Evolutionary conservation across 2,888 invertebrate genomes (phyloP).

Genomic region (Acholoe squamosa): DNA sequence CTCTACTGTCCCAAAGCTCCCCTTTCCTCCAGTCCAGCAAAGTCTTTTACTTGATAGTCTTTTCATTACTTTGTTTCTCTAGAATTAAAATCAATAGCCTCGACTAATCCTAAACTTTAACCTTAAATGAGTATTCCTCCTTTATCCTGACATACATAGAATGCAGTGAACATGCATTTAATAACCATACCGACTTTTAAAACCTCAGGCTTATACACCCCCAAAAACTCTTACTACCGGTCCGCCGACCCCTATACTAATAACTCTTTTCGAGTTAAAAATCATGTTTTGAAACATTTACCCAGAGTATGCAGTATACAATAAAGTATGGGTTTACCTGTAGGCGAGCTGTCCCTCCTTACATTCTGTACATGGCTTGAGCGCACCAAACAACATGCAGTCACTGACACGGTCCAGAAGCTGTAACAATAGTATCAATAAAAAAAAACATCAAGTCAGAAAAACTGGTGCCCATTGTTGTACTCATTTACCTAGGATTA

Average conservation of each 20-base stretch:
- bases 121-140: no score
- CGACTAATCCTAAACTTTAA: not conserved
- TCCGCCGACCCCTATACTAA: no score
- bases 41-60: no score
- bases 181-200: no score
- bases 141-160: no score
- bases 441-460: conserved; percentile 70
- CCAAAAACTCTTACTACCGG: no score
- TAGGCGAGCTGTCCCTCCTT: conserved; percentile 87
- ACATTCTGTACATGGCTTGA: conserved; percentile 91
- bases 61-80: no score
- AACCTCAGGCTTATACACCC: no score
- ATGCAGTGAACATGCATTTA: no score
- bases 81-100: no score
- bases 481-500: not conserved
- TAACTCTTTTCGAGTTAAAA: not conserved
- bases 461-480: not conserved
- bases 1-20: no score
- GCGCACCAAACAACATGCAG: conserved; percentile 93
- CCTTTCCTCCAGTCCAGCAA: no score
- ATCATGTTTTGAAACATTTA: not conserved
- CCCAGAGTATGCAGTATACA: not conserved
- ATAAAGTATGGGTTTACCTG: conserved; percentile 76
- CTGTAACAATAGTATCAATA: conserved; percentile 83
- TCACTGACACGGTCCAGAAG: conserved; percentile 91